phyloP scores from a whole-genome alignment of 2,888 invertebrate species.

The Phyto melanocephala region DNA sequence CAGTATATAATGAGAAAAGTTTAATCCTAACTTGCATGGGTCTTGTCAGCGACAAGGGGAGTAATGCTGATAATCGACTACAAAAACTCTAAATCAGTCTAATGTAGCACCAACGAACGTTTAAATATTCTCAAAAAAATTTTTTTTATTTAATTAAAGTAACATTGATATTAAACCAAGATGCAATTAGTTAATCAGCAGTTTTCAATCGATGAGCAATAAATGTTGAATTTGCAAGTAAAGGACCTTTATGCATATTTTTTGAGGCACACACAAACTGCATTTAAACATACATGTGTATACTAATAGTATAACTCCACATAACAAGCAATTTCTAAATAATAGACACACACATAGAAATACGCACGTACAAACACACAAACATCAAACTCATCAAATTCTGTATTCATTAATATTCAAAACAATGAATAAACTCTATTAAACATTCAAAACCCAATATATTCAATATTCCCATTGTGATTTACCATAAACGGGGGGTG shows the following conservation, averaged over 20 bases:
- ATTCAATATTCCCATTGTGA: neutral
- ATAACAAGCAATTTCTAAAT: no score
- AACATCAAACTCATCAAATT: neutral
- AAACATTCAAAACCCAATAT: conserved; percentile 2
- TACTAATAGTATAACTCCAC: no score
- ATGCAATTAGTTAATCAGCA: neutral
- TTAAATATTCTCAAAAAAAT: neutral
- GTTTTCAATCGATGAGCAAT: neutral
- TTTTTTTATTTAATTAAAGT: neutral
- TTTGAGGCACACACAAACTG: no score
- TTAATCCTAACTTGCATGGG: no score
- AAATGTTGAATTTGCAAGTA: neutral
- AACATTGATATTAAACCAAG: neutral
- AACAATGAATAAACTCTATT: conserved; percentile 2
- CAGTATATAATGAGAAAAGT: no score
- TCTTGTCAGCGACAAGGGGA: no score
- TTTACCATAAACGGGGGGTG: no score
- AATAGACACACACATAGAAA: no score
- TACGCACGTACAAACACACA: neutral
- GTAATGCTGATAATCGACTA: no score
- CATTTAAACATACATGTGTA: neutral
- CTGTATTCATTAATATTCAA: conserved; percentile 29
- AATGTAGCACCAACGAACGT: no score
- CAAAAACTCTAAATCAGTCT: no score
- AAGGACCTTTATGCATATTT: no score